phyloP scores from a whole-genome alignment of 2,797 vertebrate species.

The Gymnodraco acuticeps region DNA sequence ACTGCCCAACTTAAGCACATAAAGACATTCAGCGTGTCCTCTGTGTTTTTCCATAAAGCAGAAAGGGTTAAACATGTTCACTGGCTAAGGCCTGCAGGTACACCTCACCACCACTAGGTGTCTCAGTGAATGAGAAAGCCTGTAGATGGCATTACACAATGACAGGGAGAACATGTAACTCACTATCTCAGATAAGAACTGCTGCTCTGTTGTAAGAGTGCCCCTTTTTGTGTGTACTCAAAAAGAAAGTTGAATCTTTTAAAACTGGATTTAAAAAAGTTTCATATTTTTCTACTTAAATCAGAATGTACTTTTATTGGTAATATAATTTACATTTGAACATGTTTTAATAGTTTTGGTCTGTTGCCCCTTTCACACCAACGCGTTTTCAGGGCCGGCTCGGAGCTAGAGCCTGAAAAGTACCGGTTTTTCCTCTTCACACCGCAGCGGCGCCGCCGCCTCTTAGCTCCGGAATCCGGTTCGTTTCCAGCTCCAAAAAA shows the following conservation, averaged over 20 bases:
- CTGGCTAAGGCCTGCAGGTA: slow-evolving; percentile 56
- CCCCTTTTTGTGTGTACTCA: background rate
- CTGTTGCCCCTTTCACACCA: too few relatives aligned
- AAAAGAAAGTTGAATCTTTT: background rate
- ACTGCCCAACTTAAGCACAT: background rate
- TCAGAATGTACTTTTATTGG: background rate
- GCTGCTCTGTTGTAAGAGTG: slow-evolving; percentile 14
- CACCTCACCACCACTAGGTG: slow-evolving; percentile 76
- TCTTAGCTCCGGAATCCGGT: too few relatives aligned
- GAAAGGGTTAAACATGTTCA: slow-evolving; percentile 54
- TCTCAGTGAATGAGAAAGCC: slow-evolving; percentile 77
- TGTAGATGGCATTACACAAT: slow-evolving; percentile 71
- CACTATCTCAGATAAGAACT: slow-evolving; percentile 20
- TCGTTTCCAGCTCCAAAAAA: too few relatives aligned
- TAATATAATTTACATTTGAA: background rate
- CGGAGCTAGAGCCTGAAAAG: too few relatives aligned
- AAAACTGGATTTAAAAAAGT: background rate
- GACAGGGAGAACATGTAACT: slow-evolving; percentile 41
- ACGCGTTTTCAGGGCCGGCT: too few relatives aligned
- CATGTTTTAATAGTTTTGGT: background rate
- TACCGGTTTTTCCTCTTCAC: too few relatives aligned
- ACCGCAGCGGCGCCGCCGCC: too few relatives aligned
- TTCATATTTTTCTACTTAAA: slow-evolving; percentile 8
- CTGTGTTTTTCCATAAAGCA: slow-evolving; percentile 67
- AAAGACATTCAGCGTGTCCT: slow-evolving; percentile 1